Conservation (phyloP, 2,888 invertebrate genomes). For the Megastigmus dorsalis region DNA sequence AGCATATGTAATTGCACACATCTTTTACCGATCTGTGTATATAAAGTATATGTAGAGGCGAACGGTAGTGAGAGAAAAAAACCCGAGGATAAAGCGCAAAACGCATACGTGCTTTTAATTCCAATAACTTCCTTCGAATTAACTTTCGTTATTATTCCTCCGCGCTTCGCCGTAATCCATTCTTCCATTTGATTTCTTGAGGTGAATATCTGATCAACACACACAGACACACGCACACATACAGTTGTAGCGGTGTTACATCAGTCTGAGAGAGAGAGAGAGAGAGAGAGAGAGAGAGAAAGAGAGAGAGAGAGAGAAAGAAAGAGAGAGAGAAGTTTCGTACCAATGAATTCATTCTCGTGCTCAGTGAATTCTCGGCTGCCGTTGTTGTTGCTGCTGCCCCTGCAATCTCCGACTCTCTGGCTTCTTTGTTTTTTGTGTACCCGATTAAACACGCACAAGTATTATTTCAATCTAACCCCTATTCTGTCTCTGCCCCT, state of each 20-base stretch:
- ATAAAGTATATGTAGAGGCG: no score
- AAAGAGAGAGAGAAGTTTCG: no score
- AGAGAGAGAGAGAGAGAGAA: no score
- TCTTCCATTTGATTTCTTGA: conserved; percentile 32
- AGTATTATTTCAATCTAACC: conserved; percentile 69
- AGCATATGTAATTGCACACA: no score
- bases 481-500: conserved; percentile 45
- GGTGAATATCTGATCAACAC: conserved; percentile 9
- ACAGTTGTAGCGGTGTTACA: background rate
- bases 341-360: background rate
- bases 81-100: background rate
- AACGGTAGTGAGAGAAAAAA: background rate
- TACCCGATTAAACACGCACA: conserved; percentile 67
- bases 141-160: background rate
- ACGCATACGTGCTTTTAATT: background rate
- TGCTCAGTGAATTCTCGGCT: background rate
- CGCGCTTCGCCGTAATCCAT: background rate
- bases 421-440: conserved; percentile 69
- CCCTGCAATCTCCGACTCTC: conserved; percentile 56
- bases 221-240: no score
- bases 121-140: conserved; percentile 8
- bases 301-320: no score
- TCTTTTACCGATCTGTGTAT: no score
- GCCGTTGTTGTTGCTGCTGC: conserved; percentile 57
- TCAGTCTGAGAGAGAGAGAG: no score